Evolutionary conservation across 2,797 vertebrate species (phyloP).

Genomic region (Adelosebastes latens): DNA sequence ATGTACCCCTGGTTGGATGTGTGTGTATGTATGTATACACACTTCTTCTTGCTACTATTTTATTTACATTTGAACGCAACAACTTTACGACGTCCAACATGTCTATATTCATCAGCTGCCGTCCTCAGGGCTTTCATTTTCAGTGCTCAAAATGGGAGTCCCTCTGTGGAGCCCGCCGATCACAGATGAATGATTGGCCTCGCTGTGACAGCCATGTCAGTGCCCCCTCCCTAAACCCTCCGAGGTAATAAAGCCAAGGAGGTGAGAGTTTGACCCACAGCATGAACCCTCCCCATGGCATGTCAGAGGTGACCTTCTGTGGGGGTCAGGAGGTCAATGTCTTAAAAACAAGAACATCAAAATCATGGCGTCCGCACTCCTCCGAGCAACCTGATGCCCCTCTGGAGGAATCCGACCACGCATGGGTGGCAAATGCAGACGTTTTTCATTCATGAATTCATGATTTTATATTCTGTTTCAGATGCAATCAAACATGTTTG

Average conservation of each 20-base stretch:
- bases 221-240: constrained; percentile 40
- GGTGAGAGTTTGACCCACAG: constrained; percentile 70
- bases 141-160: constrained; percentile 40
- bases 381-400: constrained; percentile 64
- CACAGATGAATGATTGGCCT: constrained; percentile 68
- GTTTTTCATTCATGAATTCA: background rate
- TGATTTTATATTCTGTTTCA: background rate
- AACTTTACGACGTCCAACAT: background rate
- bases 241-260: constrained; percentile 63
- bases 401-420: constrained; percentile 63
- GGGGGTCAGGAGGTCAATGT: constrained; percentile 72
- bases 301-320: constrained; percentile 78
- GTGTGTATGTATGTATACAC: background rate
- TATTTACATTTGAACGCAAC: constrained; percentile 34
- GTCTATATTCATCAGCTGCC: constrained; percentile 55
- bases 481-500: background rate
- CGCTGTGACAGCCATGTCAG: constrained; percentile 64
- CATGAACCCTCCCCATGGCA: constrained; percentile 45
- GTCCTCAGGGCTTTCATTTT: constrained; percentile 22
- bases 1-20: background rate
- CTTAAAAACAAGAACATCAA: constrained; percentile 73
- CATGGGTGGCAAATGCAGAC: background rate
- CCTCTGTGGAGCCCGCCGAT: constrained; percentile 47
- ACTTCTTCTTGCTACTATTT: background rate
- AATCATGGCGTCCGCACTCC: constrained; percentile 31